Conservation (phyloP, 2,113 vertebrate genomes). For the Tragulus kanchil region DNA sequence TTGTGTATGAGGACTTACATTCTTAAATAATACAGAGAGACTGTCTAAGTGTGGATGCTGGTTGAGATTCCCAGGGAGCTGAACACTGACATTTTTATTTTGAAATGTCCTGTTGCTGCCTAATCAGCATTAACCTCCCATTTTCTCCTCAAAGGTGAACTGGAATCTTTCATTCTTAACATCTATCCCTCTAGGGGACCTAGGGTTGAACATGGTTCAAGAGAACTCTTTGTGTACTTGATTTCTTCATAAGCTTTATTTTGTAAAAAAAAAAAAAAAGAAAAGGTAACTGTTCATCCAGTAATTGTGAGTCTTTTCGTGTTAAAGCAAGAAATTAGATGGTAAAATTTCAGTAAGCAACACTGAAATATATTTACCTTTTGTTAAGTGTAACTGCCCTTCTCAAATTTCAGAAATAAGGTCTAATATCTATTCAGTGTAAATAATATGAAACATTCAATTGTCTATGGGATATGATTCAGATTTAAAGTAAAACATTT, state of each 20-base stretch:
- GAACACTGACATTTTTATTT: neutral
- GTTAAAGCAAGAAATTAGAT: neutral
- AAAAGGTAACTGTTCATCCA: neutral
- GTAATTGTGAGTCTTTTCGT: neutral
- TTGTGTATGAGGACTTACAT: neutral
- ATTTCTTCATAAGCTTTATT: conserved; percentile 1
- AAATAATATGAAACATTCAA: neutral
- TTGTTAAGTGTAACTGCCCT: neutral
- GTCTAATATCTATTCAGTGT: neutral
- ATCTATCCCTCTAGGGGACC: neutral
- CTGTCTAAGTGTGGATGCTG: neutral
- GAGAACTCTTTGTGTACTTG: neutral
- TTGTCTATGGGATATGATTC: neutral
- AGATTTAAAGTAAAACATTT: neutral
- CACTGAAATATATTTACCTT: neutral
- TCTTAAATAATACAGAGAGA: neutral
- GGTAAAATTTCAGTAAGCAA: neutral
- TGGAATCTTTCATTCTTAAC: neutral
- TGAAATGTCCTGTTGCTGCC: neutral
- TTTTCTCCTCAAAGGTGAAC: neutral
- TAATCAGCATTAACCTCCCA: neutral
- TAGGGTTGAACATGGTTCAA: neutral
- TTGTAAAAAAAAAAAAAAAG: neutral
- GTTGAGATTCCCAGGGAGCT: neutral
- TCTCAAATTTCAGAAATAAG: conserved; percentile 26